Evolutionary conservation across 2,888 invertebrate species (phyloP), one percentile per base, ranked within the genome.

Genomic region (Drosophila mercatorum): DNA sequence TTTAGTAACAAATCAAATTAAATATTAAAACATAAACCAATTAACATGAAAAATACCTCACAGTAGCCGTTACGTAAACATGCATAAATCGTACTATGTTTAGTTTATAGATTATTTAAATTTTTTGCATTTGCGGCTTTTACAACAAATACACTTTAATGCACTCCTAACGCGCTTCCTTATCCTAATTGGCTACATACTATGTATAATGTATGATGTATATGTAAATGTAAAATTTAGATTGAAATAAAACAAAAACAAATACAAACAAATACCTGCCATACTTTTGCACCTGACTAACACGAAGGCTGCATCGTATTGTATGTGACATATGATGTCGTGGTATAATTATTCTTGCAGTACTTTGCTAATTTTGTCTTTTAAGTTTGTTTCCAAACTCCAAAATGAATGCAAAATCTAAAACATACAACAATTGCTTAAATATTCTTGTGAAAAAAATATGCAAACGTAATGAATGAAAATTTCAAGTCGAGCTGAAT

Each of bases 251-350:
- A 34, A 34, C 17, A 49, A 71, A 60, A 59, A 22, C 12, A 22
- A 34, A 34, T 2, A 12, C 26, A 44, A 22, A 22, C 10, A 44
- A 46, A 53, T 53, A 59, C 41, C 53, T 52, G 53, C 59, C 49
- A 70, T 79, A 76, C 51, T 17, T 36, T 44, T 69, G 65, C 75
- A 80, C 70, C 40, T 65, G 36, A 52, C 59, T 58, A 22, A 73
- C 49, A 57, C 53, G 22, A 67, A 65, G 43, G 46, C 67, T 67
- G 38, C 68, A 67, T 73, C 68, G 64, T 68, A 66, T 79, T 78
- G 73, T 89, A 82, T 91, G 90, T 92, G 90, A 87, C 91, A 92
- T 92, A 92, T 92, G 92, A 92, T 91, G 92, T 92, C 92, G 92
- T 92, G 92, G 92, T 64, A 71, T 72, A 64, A 74, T 76, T 80